These are phyloP conservation scores for Pachycephus smyrnensis DNA, from an alignment of 2,888 invertebrate species.

Conservation along the genomic window DNA sequence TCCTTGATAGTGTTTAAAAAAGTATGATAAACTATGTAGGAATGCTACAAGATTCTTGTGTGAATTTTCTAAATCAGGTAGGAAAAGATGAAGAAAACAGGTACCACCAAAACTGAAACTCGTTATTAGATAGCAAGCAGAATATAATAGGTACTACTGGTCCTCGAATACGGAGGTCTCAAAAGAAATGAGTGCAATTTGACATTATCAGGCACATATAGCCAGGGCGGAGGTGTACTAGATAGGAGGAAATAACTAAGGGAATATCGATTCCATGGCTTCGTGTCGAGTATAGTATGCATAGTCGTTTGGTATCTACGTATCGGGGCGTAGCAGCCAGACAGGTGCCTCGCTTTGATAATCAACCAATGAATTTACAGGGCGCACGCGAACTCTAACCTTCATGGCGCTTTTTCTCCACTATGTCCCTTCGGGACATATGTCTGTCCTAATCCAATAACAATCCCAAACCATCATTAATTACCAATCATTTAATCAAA, in stretches of 20 bases:
- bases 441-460: neutral
- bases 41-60: neutral
- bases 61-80: neutral
- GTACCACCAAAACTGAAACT: neutral
- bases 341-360: neutral
- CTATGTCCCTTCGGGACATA: neutral
- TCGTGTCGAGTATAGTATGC: neutral
- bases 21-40: neutral
- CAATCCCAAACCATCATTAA: neutral
- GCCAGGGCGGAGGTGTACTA: neutral
- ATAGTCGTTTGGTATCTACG: neutral
- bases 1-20: neutral
- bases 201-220: neutral
- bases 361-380: neutral
- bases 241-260: neutral
- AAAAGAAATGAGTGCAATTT: neutral
- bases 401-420: neutral
- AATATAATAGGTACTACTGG: neutral
- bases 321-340: neutral
- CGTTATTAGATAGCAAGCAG: neutral
- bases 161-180: neutral
- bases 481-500: neutral
- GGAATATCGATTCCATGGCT: constrained; percentile 3
- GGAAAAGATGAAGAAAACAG: neutral
- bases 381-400: neutral